Percentiles rank a stretch among this genome's conserved stretches.
These are phyloP conservation scores for Ispidina lecontei DNA, from an alignment of 2,797 vertebrate genomes.

Conservation along the genomic window DNA sequence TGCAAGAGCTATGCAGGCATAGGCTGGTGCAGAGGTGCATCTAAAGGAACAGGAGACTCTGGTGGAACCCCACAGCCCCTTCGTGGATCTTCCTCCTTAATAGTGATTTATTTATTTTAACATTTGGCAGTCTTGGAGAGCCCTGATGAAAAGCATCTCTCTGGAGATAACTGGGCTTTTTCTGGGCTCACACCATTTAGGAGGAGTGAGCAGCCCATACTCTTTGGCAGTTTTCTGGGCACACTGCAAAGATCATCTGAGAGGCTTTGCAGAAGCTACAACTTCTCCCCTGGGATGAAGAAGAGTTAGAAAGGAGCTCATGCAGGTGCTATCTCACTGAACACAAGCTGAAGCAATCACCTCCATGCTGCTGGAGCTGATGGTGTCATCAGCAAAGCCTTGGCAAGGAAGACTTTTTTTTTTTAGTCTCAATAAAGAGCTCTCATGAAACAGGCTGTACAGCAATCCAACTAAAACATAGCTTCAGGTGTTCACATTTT, in stretches of 20 bases:
- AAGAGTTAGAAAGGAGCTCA: background rate
- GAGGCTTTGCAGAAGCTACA: background rate
- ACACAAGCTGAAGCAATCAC: background rate
- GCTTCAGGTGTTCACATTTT: conserved; percentile 49
- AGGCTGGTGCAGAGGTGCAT: fast-evolving
- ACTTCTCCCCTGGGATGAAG: background rate
- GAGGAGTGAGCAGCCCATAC: fast-evolving
- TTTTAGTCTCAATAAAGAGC: background rate
- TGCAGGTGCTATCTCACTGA: background rate
- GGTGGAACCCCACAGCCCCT: background rate
- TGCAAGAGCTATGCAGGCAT: fast-evolving
- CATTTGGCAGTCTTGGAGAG: background rate
- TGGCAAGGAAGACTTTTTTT: background rate
- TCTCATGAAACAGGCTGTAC: background rate
- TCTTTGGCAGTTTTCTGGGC: background rate
- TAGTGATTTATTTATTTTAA: background rate
- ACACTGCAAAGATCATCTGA: background rate
- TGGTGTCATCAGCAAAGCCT: background rate
- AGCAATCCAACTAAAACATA: conserved; percentile 21
- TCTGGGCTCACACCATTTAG: background rate
- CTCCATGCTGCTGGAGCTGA: background rate
- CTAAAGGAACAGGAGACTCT: background rate
- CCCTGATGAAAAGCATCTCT: background rate
- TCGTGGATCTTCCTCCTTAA: background rate
- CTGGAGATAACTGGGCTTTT: background rate